phyloP scores from a whole-genome alignment of 2,888 invertebrate genomes.

The Chloromyia formosa region DNA sequence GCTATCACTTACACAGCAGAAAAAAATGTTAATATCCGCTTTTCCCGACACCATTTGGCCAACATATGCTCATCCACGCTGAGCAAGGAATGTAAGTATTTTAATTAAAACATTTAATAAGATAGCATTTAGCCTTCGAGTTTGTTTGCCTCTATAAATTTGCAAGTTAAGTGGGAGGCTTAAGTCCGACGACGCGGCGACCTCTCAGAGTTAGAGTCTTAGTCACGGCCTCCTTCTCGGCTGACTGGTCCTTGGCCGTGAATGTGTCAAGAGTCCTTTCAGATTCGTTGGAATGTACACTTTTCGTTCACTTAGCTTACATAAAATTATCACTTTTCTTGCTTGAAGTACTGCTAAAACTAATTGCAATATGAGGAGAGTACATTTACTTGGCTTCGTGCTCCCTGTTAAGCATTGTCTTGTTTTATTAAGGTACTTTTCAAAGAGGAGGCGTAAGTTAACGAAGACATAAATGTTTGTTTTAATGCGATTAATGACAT shows the following conservation, averaged over 20 bases:
- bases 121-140: conserved; percentile 16
- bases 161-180: conserved; percentile 25
- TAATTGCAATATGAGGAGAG: conserved; percentile 11
- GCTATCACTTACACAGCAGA: background rate
- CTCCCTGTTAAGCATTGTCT: background rate
- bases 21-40: conserved; percentile 14
- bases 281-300: background rate
- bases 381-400: background rate
- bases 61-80: background rate
- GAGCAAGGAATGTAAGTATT: background rate
- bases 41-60: background rate
- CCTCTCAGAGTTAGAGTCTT: background rate
- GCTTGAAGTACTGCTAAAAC: background rate
- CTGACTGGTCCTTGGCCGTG: background rate
- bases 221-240: background rate
- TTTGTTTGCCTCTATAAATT: conserved; percentile 17
- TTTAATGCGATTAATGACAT: background rate
- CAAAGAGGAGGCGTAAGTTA: background rate
- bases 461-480: background rate
- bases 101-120: conserved; percentile 35
- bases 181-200: background rate
- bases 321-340: background rate
- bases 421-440: conserved; percentile 11
- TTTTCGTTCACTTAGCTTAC: background rate
- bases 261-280: background rate